phyloP scores from a whole-genome alignment of 2,113 vertebrate species.

The Mormoops blainvillei region DNA sequence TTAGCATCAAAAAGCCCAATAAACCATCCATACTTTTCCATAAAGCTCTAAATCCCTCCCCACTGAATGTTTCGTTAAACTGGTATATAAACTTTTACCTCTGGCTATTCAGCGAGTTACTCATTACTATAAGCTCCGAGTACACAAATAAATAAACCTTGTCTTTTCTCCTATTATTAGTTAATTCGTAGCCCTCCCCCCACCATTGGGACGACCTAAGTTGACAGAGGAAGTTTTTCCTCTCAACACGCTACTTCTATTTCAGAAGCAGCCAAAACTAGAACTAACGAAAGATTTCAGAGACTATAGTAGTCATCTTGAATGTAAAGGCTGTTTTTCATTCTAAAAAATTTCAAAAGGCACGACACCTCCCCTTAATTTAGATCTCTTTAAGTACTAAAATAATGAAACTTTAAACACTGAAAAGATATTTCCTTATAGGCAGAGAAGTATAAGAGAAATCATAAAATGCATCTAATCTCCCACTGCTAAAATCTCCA shows the following conservation, averaged over 20 bases:
- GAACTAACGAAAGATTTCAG: not conserved
- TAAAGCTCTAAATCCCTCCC: not conserved
- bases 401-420: not conserved
- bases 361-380: not conserved
- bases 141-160: not conserved
- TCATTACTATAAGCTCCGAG: not conserved
- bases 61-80: not conserved
- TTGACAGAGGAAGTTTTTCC: not conserved
- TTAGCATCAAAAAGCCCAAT: not conserved
- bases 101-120: not conserved
- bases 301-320: not conserved
- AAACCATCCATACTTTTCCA: not conserved
- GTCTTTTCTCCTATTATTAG: not conserved
- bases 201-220: not conserved
- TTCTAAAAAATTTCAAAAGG: constrained; percentile 12
- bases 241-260: not conserved
- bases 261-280: not conserved
- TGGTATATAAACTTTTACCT: not conserved
- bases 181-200: not conserved
- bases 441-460: constrained; percentile 14
- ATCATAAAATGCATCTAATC: not conserved
- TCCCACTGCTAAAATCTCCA: constrained; percentile 12
- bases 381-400: not conserved
- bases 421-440: not conserved
- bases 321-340: not conserved